Percentiles rank a stretch among this genome's conserved stretches.
These are phyloP conservation scores for Formica exsecta DNA, from an alignment of 1,140 invertebrate genomes.

Conservation along the genomic window DNA sequence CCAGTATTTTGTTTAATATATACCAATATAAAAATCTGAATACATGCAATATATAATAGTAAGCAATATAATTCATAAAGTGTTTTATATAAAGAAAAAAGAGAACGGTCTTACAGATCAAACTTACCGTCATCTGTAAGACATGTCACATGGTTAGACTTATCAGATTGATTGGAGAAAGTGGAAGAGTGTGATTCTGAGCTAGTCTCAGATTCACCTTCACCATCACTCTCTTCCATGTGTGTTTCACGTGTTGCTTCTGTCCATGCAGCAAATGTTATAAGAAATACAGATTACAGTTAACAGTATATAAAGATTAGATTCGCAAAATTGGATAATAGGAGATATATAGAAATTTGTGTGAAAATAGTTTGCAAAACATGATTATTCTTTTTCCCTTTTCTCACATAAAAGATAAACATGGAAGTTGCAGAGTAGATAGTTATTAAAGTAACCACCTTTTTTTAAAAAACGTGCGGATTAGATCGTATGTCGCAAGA, in stretches of 20 bases:
- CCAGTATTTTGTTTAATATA: slow-evolving; percentile 45
- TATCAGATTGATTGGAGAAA: slow-evolving; percentile 85
- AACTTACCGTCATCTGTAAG: slow-evolving; percentile 86
- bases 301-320: slow-evolving; percentile 70
- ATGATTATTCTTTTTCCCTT: slow-evolving; percentile 23
- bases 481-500: slow-evolving; percentile 52
- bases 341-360: slow-evolving; percentile 41
- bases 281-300: slow-evolving; percentile 75
- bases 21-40: slow-evolving; percentile 17
- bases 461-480: slow-evolving; percentile 65
- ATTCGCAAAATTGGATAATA: slow-evolving; percentile 66
- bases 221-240: slow-evolving; percentile 85
- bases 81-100: slow-evolving; percentile 29
- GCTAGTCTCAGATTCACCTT: slow-evolving; percentile 87
- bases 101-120: slow-evolving; percentile 75
- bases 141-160: slow-evolving; percentile 85
- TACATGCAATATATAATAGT: slow-evolving; percentile 63
- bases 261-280: slow-evolving; percentile 85
- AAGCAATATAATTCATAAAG: slow-evolving; percentile 47
- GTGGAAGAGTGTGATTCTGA: slow-evolving; percentile 86
- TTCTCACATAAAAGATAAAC: slow-evolving; percentile 40
- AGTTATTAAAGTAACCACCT: slow-evolving; percentile 54
- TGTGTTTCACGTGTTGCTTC: slow-evolving; percentile 85
- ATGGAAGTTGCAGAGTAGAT: slow-evolving; percentile 48
- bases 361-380: slow-evolving; percentile 50